Conservation (phyloP, 2,797 vertebrate species). For the Morus bassanus region DNA sequence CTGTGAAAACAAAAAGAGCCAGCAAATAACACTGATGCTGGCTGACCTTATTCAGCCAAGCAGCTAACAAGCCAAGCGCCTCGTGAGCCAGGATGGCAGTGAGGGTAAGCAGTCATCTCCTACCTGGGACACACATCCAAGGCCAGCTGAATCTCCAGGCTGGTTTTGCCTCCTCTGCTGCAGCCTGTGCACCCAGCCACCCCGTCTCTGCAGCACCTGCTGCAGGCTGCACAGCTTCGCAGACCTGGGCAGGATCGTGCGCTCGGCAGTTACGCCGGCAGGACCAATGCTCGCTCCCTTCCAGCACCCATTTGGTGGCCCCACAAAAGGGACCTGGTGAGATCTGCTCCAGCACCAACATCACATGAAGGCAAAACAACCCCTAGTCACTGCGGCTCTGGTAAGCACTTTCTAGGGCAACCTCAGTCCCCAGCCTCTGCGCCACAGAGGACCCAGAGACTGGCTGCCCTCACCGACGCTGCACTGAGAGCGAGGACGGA, state of each 20-base stretch:
- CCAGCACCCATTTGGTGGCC: not conserved
- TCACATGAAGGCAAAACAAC: not conserved
- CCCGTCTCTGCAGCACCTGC: fast-evolving
- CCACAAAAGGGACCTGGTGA: not conserved
- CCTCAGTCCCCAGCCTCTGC: not conserved
- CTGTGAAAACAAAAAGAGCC: not conserved
- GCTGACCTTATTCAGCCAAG: not conserved
- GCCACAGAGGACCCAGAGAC: not conserved
- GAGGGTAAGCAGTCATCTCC: not conserved
- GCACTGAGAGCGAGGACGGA: not conserved
- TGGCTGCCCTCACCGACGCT: not conserved
- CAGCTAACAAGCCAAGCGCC: not conserved
- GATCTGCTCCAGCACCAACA: not conserved
- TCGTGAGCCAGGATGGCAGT: not conserved
- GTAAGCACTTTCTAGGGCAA: not conserved
- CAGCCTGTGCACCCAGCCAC: not conserved
- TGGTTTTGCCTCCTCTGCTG: not conserved
- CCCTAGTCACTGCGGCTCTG: not conserved
- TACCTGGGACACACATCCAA: not conserved
- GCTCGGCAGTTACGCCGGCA: fast-evolving
- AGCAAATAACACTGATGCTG: not conserved
- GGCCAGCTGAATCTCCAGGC: not conserved
- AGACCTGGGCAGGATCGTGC: not conserved
- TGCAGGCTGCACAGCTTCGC: not conserved
- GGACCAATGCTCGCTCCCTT: not conserved